Percentiles rank a stretch among this genome's conserved stretches.
Conservation (phyloP, 2,888 invertebrate genomes). For the Rhagonycha lutea region DNA sequence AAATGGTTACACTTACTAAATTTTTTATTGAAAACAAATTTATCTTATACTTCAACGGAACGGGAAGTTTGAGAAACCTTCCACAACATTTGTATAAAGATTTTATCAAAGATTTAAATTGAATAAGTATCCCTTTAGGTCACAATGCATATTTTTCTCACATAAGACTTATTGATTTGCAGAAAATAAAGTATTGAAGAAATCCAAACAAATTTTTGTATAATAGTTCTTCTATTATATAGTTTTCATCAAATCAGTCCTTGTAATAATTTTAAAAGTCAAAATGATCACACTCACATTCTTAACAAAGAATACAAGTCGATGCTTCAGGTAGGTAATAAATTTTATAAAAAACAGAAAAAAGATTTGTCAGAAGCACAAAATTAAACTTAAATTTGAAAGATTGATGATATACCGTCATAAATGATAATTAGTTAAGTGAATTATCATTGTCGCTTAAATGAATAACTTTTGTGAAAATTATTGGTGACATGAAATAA, state of each 20-base stretch:
- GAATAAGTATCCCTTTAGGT: neutral
- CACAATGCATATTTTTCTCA: neutral
- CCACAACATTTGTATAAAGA: neutral
- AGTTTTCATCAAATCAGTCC: neutral
- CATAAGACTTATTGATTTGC: neutral
- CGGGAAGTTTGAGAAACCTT: neutral
- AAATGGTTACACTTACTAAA: neutral
- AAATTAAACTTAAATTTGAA: neutral
- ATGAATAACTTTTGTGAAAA: neutral
- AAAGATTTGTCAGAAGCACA: neutral
- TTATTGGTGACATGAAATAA: neutral
- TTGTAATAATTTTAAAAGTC: too few relatives aligned
- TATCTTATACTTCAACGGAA: neutral
- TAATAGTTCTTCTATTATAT: neutral
- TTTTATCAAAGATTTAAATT: neutral
- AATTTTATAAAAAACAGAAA: neutral
- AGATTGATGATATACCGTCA: neutral
- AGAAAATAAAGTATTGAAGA: neutral
- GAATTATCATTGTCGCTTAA: neutral
- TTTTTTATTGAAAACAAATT: neutral
- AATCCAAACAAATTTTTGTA: neutral
- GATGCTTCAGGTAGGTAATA: neutral
- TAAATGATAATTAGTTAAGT: neutral
- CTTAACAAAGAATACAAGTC: too few relatives aligned
- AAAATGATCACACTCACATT: too few relatives aligned